Evolutionary conservation across 1,140 invertebrate genomes (phyloP), one percentile per base, ranked within the genome.

Genomic region (Arctopsyche grandis): DNA sequence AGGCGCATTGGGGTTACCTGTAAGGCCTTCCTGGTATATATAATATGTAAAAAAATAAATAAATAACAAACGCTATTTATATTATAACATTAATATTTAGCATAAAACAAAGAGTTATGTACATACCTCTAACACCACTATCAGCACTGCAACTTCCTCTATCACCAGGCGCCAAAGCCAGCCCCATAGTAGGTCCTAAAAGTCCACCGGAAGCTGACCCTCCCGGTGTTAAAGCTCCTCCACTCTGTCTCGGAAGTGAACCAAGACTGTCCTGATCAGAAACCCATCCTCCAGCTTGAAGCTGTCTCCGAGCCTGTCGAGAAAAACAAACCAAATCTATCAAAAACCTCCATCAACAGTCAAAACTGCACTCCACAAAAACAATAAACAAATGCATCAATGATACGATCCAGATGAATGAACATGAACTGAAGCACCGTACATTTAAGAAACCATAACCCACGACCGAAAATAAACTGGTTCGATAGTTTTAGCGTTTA

Each of bases 71-170:
- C n/a, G n/a, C n/a, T n/a, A n/a, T n/a, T n/a, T n/a, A n/a, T n/a
- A n/a, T n/a, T n/a, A n/a, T n/a, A n/a, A n/a, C n/a, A n/a, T n/a
- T n/a, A n/a, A n/a, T n/a, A n/a, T n/a, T n/a, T n/a, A n/a, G n/a
- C n/a, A n/a, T n/a, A n/a, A n/a, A n/a, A n/a, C n/a, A n/a, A n/a
- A n/a, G n/a, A n/a, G n/a, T n/a, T n/a, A n/a, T n/a, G n/a, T n/a
- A n/a, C n/a, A 38, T 38, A 88, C 87, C 87, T 88, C 88, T 85
- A 0, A 95, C 93, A 19, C 94, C 95, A 19, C 94, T 95, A 85
- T 96, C 95, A n/a, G 94, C 95, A 83, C 94, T 95, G 86, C 94
- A 95, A 83, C 94, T 95, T 74, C 94, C 94, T 52, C 94, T 87
- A 84, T 96, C 94, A 0, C 93, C 94, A 1, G 93, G 89, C 69